phyloP scores from a whole-genome alignment of 2,888 invertebrate genomes.

The Lacanobia oleracea region DNA sequence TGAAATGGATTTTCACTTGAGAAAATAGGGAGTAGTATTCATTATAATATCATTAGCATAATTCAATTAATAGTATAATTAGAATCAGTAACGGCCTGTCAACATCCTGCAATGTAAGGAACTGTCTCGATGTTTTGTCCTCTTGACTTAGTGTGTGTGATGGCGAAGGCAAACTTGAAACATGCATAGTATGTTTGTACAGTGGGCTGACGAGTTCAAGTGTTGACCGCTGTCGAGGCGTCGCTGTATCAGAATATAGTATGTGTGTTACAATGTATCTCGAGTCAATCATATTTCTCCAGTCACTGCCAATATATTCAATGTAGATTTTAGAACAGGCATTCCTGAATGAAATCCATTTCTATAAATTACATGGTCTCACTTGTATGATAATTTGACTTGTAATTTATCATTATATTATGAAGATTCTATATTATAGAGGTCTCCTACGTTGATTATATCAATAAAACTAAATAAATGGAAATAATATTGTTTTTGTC shows the following conservation, averaged over 20 bases:
- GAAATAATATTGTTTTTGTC: conserved; percentile 69
- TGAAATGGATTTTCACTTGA: conserved; percentile 80
- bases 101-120: conserved; percentile 9
- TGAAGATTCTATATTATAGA: conserved; percentile 85
- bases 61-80: conserved; percentile 64
- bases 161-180: conserved; percentile 22
- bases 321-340: conserved; percentile 77
- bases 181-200: conserved; percentile 30
- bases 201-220: neutral
- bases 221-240: conserved; percentile 1
- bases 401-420: conserved; percentile 87
- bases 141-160: conserved; percentile 19
- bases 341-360: conserved; percentile 85
- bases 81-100: conserved; percentile 40
- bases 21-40: conserved; percentile 67
- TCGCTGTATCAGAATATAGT: conserved; percentile 36
- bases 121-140: conserved; percentile 12
- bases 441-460: conserved; percentile 86
- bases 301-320: conserved; percentile 85
- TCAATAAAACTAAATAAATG: conserved; percentile 86
- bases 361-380: conserved; percentile 86
- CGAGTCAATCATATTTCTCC: conserved; percentile 67
- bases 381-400: conserved; percentile 88
- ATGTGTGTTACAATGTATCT: conserved; percentile 55
- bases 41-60: conserved; percentile 66